These are phyloP conservation scores for Plotosus lineatus DNA, from an alignment of 2,113 vertebrate genomes.

Conservation along the genomic window DNA sequence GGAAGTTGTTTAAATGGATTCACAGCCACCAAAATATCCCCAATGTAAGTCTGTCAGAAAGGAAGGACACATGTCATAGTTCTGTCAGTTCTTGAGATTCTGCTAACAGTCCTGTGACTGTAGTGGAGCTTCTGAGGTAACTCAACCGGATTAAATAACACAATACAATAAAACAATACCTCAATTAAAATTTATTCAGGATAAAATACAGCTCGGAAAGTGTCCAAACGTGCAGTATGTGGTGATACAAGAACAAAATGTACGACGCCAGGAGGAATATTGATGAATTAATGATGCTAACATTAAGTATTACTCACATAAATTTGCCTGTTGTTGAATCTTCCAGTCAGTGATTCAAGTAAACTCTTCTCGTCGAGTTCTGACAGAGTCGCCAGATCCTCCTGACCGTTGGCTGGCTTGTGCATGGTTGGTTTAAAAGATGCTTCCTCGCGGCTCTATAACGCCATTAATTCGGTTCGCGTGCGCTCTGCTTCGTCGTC, in stretches of 20 bases:
- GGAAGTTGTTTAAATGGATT: slow-evolving; percentile 72
- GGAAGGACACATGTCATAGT: background rate
- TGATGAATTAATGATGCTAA: background rate
- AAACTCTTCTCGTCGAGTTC: slow-evolving; percentile 66
- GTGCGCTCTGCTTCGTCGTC: background rate
- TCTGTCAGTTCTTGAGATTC: background rate
- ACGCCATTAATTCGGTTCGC: background rate
- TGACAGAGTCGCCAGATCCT: slow-evolving; percentile 63
- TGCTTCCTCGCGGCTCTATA: background rate
- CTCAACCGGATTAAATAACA: too few relatives aligned
- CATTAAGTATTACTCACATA: slow-evolving; percentile 61
- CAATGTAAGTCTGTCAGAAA: slow-evolving; percentile 65
- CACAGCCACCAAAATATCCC: slow-evolving; percentile 70
- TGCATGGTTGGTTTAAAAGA: slow-evolving; percentile 43
- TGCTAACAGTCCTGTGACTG: too few relatives aligned
- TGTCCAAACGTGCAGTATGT: background rate
- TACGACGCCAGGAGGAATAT: too few relatives aligned
- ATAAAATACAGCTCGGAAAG: background rate
- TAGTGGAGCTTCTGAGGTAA: background rate
- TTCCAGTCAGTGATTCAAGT: slow-evolving; percentile 58
- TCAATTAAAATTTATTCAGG: background rate
- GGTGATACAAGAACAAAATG: background rate
- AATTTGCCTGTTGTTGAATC: slow-evolving; percentile 59
- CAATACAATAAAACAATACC: background rate
- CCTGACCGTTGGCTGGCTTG: slow-evolving; percentile 10